Percentiles rank a stretch among this genome's conserved stretches.
These are phyloP conservation scores for Amblyraja radiata DNA, from an alignment of 2,797 vertebrate genomes.

Conservation along the genomic window DNA sequence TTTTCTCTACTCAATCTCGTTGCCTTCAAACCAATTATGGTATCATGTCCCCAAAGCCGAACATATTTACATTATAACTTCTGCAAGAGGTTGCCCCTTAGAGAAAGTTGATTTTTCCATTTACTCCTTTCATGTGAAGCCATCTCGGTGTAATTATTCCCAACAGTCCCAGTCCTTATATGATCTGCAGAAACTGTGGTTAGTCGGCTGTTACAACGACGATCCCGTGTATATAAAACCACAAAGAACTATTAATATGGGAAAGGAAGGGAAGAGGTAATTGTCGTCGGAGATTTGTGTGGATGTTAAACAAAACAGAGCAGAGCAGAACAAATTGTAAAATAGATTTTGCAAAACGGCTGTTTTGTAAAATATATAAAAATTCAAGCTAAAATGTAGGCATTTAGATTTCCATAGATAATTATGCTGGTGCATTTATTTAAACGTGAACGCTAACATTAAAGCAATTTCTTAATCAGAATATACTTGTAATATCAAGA, in stretches of 20 bases:
- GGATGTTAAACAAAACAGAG: neutral
- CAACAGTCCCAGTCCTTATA: neutral
- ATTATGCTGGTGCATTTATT: neutral
- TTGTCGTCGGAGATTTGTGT: neutral
- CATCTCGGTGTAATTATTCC: neutral
- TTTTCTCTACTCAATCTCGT: neutral
- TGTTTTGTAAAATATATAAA: neutral
- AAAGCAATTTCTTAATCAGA: neutral
- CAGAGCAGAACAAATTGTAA: neutral
- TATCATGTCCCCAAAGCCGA: slow-evolving; percentile 13
- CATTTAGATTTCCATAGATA: neutral
- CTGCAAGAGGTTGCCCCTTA: neutral
- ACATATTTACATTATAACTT: neutral
- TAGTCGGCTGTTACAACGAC: neutral
- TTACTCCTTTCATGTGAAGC: neutral
- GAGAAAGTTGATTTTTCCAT: neutral
- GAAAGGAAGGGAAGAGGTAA: neutral
- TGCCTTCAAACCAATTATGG: slow-evolving; percentile 32
- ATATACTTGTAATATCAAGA: neutral
- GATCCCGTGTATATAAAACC: neutral
- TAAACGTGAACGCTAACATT: neutral
- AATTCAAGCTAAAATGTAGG: neutral
- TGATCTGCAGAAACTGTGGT: neutral
- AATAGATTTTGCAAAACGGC: neutral
- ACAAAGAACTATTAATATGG: neutral